Conservation (phyloP, 2,797 vertebrate genomes). For the Lutjanus argentimaculatus region DNA sequence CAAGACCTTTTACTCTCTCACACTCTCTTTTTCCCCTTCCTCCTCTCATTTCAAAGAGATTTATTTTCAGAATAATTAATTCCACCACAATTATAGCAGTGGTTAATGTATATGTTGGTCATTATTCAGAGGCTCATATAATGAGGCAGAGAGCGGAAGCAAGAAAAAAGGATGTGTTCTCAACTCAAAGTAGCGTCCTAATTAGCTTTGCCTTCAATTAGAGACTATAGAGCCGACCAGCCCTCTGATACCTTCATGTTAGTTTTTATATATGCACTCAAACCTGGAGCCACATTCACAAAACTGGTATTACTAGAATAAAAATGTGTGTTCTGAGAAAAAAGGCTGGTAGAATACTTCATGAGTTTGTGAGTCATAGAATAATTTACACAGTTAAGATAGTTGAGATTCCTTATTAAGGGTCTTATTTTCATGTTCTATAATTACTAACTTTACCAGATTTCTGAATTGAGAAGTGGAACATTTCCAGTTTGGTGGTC, state of each 20-base stretch:
- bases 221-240: slow-evolving; percentile 34
- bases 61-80: slow-evolving; percentile 76
- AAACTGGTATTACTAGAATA: neutral
- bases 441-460: neutral
- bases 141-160: slow-evolving; percentile 64
- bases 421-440: neutral
- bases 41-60: slow-evolving; percentile 60
- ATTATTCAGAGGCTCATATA: slow-evolving; percentile 68
- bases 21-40: slow-evolving; percentile 33
- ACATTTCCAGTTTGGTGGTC: neutral
- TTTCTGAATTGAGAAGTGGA: neutral
- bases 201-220: slow-evolving; percentile 71
- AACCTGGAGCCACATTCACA: neutral
- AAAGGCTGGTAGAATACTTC: slow-evolving; percentile 1
- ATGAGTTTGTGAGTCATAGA: neutral
- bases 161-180: slow-evolving; percentile 52
- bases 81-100: slow-evolving; percentile 59
- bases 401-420: neutral
- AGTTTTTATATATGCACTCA: slow-evolving; percentile 88
- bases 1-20: slow-evolving; percentile 54
- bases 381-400: neutral
- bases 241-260: slow-evolving; percentile 56
- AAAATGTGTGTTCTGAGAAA: neutral
- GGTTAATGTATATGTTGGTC: slow-evolving; percentile 69
- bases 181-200: slow-evolving; percentile 57